phyloP scores from a whole-genome alignment of 2,113 vertebrate genomes.

The Dipodomys stephensi region DNA sequence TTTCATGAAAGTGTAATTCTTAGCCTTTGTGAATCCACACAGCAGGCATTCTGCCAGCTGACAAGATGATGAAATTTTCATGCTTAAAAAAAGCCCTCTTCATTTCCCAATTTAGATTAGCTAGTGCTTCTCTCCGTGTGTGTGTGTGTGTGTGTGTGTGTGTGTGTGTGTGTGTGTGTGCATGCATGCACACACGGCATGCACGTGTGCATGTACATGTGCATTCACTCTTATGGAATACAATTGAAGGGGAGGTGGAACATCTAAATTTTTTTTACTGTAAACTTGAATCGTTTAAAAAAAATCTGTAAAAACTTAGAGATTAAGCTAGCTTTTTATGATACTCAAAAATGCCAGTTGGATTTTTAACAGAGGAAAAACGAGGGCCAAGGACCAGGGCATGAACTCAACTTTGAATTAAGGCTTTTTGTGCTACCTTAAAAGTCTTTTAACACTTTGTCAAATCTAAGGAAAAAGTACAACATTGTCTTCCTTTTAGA shows the following conservation, averaged over 20 bases:
- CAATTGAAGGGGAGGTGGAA: conserved; percentile 75
- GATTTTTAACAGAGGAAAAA: conserved; percentile 65
- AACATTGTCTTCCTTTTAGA: conserved; percentile 37
- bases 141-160: conserved; percentile 71
- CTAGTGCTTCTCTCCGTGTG: conserved; percentile 89
- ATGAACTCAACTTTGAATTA: conserved; percentile 62
- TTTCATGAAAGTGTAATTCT: conserved; percentile 95
- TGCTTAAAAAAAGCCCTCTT: conserved; percentile 93
- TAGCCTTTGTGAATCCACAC: conserved; percentile 94
- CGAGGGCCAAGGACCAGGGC: conserved; percentile 30
- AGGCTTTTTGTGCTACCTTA: conserved; percentile 35
- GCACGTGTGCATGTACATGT: conserved; percentile 36
- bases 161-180: conserved; percentile 77
- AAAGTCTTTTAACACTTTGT: conserved; percentile 57
- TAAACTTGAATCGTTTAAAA: conserved; percentile 79
- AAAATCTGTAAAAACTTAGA: conserved; percentile 78
- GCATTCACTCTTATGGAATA: conserved; percentile 85
- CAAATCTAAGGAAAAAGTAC: conserved; percentile 18
- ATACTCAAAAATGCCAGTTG: conserved; percentile 60
- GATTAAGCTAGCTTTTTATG: conserved; percentile 62
- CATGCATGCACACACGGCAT: too few relatives aligned
- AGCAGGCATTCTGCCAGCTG: conserved; percentile 94
- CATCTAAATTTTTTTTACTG: conserved; percentile 79
- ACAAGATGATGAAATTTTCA: conserved; percentile 94
- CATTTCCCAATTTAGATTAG: conserved; percentile 93